Conservation (phyloP, 2,888 invertebrate genomes). For the Sarcophaga caerulescens region DNA sequence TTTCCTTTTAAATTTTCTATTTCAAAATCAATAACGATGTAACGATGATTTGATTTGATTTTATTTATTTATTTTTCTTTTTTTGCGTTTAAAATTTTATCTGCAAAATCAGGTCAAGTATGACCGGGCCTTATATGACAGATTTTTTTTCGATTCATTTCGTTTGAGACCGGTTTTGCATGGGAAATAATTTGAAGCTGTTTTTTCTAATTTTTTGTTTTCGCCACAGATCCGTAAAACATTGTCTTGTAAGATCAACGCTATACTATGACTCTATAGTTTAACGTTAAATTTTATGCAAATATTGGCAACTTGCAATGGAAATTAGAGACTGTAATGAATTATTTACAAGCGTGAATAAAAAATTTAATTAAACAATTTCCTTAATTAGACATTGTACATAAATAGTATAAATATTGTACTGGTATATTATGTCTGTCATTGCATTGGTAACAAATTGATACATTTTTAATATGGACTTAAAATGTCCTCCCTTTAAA, state of each 20-base stretch:
- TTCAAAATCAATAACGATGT: not conserved
- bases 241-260: not conserved
- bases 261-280: not conserved
- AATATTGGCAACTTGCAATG: conserved; percentile 20
- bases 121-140: conserved; percentile 14
- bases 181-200: conserved; percentile 20
- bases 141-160: not conserved
- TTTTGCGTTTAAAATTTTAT: not conserved
- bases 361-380: not conserved
- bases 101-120: conserved; percentile 28
- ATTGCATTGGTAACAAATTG: too few species aligned
- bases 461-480: too few species aligned
- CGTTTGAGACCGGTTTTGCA: conserved; percentile 34
- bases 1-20: not conserved
- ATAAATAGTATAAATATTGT: too few species aligned
- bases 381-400: too few species aligned
- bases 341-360: not conserved
- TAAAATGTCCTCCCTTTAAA: too few species aligned
- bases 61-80: not conserved
- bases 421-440: too few species aligned
- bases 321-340: not conserved
- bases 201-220: not conserved
- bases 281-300: conserved; percentile 7
- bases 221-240: not conserved
- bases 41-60: not conserved